Base-by-base conservation (phyloP, 30 jellyfish, hydroid and myxozoan species). In the Hydractinia symbiolongicarpus region DNA sequence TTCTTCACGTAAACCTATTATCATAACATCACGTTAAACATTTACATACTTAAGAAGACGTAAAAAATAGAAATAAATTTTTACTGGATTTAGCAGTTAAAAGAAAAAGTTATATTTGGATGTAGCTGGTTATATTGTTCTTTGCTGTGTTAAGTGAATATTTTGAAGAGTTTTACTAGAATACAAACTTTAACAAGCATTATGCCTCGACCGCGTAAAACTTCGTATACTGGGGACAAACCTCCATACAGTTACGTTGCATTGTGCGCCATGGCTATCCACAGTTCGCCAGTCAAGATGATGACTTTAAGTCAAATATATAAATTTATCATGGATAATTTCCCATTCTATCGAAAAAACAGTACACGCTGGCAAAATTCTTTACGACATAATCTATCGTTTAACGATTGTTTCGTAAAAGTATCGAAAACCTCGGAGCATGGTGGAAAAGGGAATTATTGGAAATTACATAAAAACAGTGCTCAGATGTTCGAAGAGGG, bases 251-350 rank as follows among this genome's bases (percentile, higher is more conserved):
- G 96, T 11, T 92, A 92, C 58, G 98, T 92, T 11, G 98, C 98
- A 5, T 68, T 92, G 81, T 92, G 98, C 82, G 98, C 98, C 8
- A 92, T 92, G 98, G 98, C 98, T 11, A 92, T 92, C 7, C 96
- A 85, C 79, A 92, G 96, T 71, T 83, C 98, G 10, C 87, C 98
- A 3, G 70, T 71, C 70, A 75, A 82, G 78, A 92, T 92, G 98
- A 92, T 92, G 98, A 92, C 98, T 5, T 64, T 92, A 55, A 87
- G 96, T 20, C 96, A 92, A 62, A 92, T 92, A 11, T 92, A 92
- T 85, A 92, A 87, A 72, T 92, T 83, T 64, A 92, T 92, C 57
- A 86, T 89, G 44, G 96, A 87, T 40, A 92, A 82, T 19, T 92
- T 92, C 78, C 98, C 98, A n/a, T 92, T 92, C 70, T 92, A 92